A percentile compares a stretch with the other conserved stretches of the same genome.
These are phyloP conservation scores for Papilio machaon DNA, from an alignment of 1,140 invertebrate species.

Conservation along the genomic window DNA sequence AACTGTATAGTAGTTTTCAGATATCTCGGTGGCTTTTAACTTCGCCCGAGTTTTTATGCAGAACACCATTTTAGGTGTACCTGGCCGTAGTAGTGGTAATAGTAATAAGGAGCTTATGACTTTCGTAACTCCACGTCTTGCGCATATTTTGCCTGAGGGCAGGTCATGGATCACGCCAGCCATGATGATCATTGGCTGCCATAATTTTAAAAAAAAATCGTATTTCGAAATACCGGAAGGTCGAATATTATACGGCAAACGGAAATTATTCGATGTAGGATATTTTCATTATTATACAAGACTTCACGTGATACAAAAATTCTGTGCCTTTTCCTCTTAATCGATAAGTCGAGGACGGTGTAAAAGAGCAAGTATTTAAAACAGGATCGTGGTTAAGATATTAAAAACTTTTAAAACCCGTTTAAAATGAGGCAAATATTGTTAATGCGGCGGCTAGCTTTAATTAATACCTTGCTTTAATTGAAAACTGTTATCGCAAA, in stretches of 20 bases:
- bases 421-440: neutral
- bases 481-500: neutral
- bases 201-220: neutral
- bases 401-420: constrained; percentile 8
- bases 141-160: too few species aligned
- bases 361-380: neutral
- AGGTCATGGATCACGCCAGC: too few species aligned
- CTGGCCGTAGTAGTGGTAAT: too few species aligned
- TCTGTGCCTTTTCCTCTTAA: constrained; percentile 4
- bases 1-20: too few species aligned
- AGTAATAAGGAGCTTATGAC: too few species aligned
- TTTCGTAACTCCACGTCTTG: too few species aligned
- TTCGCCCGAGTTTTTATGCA: too few species aligned
- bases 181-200: too few species aligned
- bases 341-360: neutral
- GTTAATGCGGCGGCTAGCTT: neutral
- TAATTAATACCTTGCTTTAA: neutral
- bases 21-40: too few species aligned
- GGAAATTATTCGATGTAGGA: neutral
- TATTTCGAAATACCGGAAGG: neutral
- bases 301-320: neutral
- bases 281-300: neutral
- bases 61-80: too few species aligned
- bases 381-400: constrained; percentile 4
- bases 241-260: neutral